These are phyloP conservation scores for Salvelinus namaycush DNA, from an alignment of 2,113 vertebrate genomes.

Conservation along the genomic window DNA sequence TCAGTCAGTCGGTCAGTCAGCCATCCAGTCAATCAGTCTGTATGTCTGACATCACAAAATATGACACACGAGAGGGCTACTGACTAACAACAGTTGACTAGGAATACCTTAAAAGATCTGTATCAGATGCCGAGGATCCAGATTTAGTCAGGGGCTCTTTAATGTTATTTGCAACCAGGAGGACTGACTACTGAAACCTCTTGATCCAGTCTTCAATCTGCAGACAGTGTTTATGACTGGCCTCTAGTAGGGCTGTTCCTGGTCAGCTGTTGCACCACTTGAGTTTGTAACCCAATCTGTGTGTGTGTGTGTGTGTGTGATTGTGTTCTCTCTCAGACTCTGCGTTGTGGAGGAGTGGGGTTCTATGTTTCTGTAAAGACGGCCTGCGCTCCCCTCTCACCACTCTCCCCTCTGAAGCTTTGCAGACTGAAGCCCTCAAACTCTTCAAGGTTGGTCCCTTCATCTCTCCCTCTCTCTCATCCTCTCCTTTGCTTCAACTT, in stretches of 20 bases:
- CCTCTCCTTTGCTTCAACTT: conserved; percentile 21
- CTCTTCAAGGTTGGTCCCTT: conserved; percentile 82
- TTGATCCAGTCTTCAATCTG: conserved; percentile 11
- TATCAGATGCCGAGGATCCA: conserved; percentile 10
- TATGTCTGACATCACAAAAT: neutral
- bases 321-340: conserved; percentile 70
- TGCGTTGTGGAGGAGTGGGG: conserved; percentile 80
- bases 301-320: neutral
- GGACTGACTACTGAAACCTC: conserved; percentile 29
- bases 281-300: conserved; percentile 54
- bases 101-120: neutral
- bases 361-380: conserved; percentile 84
- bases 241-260: conserved; percentile 13
- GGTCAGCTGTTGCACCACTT: conserved; percentile 54
- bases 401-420: conserved; percentile 85
- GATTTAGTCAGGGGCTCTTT: conserved; percentile 21
- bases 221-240: conserved; percentile 60
- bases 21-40: neutral
- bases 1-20: neutral
- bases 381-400: conserved; percentile 82
- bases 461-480: neutral
- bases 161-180: conserved; percentile 48
- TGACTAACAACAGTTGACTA: neutral
- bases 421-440: conserved; percentile 89
- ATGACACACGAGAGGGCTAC: neutral